Percentiles rank a stretch among this genome's conserved stretches.
Evolutionary conservation across 2,113 vertebrate genomes (phyloP).

Genomic region (Tragelaphus imberbis): DNA sequence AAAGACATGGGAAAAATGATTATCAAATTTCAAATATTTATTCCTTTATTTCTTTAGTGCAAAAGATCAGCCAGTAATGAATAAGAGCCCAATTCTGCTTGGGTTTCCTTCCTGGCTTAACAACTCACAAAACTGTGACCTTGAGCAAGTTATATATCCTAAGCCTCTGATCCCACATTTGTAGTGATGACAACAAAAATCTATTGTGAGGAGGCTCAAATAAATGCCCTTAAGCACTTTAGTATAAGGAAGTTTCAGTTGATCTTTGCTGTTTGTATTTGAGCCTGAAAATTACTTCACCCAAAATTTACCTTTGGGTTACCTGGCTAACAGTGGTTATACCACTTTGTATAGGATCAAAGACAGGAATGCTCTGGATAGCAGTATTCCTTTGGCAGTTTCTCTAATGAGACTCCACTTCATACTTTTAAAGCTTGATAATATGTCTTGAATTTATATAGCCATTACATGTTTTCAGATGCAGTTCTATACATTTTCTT

Average conservation of each 20-base stretch:
- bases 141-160: neutral
- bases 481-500: neutral
- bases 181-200: neutral
- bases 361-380: neutral
- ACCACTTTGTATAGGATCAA: neutral
- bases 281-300: neutral
- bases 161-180: neutral
- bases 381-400: neutral
- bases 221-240: neutral
- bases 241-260: neutral
- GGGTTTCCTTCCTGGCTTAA: neutral
- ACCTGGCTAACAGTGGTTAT: no score
- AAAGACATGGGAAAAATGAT: neutral
- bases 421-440: neutral
- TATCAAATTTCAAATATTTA: conserved; percentile 9
- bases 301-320: neutral
- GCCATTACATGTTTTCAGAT: neutral
- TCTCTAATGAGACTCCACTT: neutral
- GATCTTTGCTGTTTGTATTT: neutral
- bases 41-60: conserved; percentile 4
- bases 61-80: neutral
- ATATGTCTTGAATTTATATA: neutral
- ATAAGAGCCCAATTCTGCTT: neutral
- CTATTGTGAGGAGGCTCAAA: neutral
- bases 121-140: neutral